These are phyloP conservation scores for Indicator indicator DNA, from an alignment of 2,113 vertebrate species.

Conservation along the genomic window DNA sequence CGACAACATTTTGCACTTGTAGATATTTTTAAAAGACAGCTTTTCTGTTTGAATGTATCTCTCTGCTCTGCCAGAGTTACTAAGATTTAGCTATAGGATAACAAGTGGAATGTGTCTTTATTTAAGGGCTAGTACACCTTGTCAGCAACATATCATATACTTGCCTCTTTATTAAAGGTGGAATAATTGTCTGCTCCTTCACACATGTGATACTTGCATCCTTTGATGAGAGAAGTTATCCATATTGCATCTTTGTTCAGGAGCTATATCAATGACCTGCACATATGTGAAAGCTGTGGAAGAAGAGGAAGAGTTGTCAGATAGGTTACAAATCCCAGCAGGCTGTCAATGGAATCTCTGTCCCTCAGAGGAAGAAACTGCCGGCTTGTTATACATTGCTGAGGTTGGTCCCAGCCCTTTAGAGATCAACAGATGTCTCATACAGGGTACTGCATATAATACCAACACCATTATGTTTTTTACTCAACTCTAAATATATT, in stretches of 20 bases:
- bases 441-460: neutral
- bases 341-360: neutral
- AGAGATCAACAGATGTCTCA: slow-evolving; percentile 17
- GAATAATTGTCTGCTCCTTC: neutral
- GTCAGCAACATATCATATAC: neutral
- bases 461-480: neutral
- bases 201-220: neutral
- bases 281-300: neutral
- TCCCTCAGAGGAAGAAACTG: neutral
- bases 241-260: neutral
- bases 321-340: neutral
- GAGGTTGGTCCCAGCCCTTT: neutral
- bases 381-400: neutral
- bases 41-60: neutral
- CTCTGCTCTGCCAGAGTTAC: neutral
- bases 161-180: neutral
- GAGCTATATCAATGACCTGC: neutral
- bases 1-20: neutral
- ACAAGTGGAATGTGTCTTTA: neutral
- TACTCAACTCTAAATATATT: neutral
- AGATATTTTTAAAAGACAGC: neutral
- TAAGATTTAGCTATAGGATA: neutral
- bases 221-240: neutral
- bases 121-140: neutral
- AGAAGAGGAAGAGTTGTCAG: neutral